A percentile compares a stretch with the other conserved stretches of the same genome.
Conservation (phyloP, 64 coral and sea anemone species). For the Trachythela sp. region DNA sequence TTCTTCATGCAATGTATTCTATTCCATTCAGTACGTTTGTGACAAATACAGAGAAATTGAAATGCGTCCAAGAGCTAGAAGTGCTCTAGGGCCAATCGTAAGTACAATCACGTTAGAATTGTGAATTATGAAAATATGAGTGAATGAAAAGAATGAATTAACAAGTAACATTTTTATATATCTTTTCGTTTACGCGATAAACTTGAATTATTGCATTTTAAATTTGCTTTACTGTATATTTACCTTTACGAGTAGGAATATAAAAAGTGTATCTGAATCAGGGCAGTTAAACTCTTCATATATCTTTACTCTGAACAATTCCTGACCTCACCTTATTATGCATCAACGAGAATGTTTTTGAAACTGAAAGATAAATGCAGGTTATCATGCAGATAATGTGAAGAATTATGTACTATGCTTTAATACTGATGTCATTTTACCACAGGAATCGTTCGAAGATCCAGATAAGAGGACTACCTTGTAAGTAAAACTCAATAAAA, state of each 20-base stretch:
- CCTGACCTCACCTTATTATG: too few relatives aligned
- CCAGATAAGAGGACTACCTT: not conserved
- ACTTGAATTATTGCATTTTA: too few relatives aligned
- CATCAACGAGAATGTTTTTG: too few relatives aligned
- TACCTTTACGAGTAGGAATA: too few relatives aligned
- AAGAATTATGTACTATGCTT: not conserved
- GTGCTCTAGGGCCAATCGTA: not conserved
- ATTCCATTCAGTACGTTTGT: not conserved
- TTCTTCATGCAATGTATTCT: not conserved
- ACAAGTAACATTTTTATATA: too few relatives aligned
- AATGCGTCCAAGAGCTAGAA: conserved; percentile 2
- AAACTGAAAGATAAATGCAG: too few relatives aligned
- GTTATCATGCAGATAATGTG: too few relatives aligned
- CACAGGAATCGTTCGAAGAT: not conserved
- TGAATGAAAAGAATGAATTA: not conserved
- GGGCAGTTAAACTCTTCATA: too few relatives aligned
- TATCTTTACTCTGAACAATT: too few relatives aligned
- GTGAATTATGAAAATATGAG: not conserved
- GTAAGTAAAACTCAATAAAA: not conserved
- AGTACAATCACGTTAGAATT: not conserved
- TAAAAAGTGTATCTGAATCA: too few relatives aligned
- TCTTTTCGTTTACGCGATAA: too few relatives aligned
- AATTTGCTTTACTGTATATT: too few relatives aligned
- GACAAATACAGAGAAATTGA: conserved; percentile 15
- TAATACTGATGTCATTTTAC: not conserved